Percentiles rank a stretch among this genome's conserved stretches.
These are phyloP conservation scores for Cepphus grylle DNA, from an alignment of 2,113 vertebrate species.

Conservation along the genomic window DNA sequence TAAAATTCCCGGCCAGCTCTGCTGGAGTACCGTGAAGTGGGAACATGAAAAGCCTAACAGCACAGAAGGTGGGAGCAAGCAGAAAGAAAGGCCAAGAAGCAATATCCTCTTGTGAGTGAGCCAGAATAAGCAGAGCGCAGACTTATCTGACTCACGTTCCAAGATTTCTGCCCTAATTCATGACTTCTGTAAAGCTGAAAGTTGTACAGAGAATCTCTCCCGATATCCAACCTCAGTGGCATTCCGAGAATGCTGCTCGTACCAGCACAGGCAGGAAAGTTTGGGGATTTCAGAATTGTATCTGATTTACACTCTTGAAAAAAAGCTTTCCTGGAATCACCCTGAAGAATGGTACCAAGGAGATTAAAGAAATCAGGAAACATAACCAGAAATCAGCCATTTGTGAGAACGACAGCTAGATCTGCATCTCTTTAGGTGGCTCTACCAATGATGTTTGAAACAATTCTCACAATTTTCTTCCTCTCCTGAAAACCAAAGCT, in stretches of 20 bases:
- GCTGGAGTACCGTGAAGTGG: conserved; percentile 16
- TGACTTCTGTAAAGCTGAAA: background rate
- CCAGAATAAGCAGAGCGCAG: conserved; percentile 28
- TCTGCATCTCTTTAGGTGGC: background rate
- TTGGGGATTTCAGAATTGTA: background rate
- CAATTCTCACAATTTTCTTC: background rate
- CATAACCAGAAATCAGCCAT: background rate
- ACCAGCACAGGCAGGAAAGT: background rate
- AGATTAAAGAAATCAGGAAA: background rate
- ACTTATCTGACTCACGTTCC: background rate
- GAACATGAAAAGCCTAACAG: conserved; percentile 25
- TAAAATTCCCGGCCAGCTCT: conserved; percentile 40
- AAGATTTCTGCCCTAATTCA: conserved; percentile 28
- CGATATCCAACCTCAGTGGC: background rate
- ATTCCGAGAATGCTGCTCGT: background rate
- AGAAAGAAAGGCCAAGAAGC: conserved; percentile 26
- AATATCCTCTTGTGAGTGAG: conserved; percentile 38
- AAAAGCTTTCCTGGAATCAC: background rate
- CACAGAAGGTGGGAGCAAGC: conserved; percentile 35
- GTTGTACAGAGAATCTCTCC: background rate
- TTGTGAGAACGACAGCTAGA: background rate
- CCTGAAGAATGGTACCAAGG: background rate
- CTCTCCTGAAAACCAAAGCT: background rate
- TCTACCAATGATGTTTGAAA: background rate
- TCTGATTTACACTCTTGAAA: background rate